A percentile compares a stretch with the other conserved stretches of the same genome.
Conservation (phyloP, 2,113 vertebrate species). For the Oenanthe melanoleuca region DNA sequence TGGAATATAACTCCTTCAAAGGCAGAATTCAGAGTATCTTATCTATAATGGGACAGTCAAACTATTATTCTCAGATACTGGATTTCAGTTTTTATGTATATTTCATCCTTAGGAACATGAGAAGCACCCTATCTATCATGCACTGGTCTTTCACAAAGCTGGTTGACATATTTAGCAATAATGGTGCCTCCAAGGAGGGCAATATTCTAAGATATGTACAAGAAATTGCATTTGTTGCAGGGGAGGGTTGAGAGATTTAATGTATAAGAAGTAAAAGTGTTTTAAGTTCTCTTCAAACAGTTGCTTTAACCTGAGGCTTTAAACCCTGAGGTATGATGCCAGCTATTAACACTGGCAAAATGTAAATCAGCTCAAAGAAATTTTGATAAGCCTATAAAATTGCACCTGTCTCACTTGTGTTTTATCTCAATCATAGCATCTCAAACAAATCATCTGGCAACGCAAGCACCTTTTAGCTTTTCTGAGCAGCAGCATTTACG, state of each 20-base stretch:
- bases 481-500: neutral
- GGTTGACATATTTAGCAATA: neutral
- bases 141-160: neutral
- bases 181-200: neutral
- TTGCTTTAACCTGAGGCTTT: neutral
- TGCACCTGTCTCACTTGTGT: neutral
- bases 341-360: slow-evolving; percentile 7
- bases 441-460: neutral
- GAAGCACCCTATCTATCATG: neutral
- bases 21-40: neutral
- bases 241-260: neutral
- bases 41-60: neutral
- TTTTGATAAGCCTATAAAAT: neutral
- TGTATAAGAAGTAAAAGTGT: neutral
- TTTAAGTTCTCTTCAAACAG: neutral
- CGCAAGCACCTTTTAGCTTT: neutral
- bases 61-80: neutral
- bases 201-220: neutral
- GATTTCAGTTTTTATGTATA: neutral
- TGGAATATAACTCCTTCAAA: neutral
- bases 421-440: neutral
- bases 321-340: neutral
- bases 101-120: neutral
- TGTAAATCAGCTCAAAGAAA: slow-evolving; percentile 1
- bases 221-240: neutral